These are phyloP conservation scores for Arvicanthis niloticus DNA, from an alignment of 2,113 vertebrate species.

Conservation along the genomic window DNA sequence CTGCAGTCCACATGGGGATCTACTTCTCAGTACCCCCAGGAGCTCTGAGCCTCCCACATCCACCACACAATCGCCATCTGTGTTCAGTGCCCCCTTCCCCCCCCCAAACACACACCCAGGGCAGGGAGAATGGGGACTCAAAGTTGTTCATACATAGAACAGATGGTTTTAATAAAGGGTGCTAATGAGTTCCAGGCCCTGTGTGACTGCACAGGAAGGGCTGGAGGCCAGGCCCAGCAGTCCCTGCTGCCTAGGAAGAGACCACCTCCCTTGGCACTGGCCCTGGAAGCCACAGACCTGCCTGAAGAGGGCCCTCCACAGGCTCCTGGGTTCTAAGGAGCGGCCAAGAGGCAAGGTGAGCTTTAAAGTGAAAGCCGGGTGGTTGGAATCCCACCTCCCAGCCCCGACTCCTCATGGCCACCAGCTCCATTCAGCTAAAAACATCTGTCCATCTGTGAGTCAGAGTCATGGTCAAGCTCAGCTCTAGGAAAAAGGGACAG, in stretches of 20 bases:
- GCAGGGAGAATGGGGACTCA: not conserved
- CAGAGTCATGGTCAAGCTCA: not conserved
- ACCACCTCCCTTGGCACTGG: accelerated
- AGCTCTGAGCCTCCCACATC: not conserved
- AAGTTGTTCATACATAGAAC: not conserved
- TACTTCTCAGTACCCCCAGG: not conserved
- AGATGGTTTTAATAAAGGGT: slow-evolving; percentile 64
- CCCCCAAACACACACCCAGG: not conserved
- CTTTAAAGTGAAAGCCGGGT: not conserved
- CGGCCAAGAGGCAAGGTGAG: not conserved
- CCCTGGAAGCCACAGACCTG: not conserved
- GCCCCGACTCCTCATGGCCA: not conserved
- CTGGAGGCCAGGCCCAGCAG: not conserved
- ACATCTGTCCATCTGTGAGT: not conserved
- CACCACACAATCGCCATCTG: not conserved
- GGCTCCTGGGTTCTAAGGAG: not conserved
- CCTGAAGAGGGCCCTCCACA: not conserved
- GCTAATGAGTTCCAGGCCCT: slow-evolving; percentile 43
- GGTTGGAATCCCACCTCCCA: not conserved
- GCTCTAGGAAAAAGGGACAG: not conserved
- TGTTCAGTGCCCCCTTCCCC: not conserved
- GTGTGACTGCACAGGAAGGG: not conserved
- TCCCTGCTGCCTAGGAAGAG: not conserved
- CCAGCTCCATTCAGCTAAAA: not conserved
- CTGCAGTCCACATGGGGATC: accelerated